phyloP scores from a whole-genome alignment of 1,140 invertebrate species.

The Diprion similis region DNA sequence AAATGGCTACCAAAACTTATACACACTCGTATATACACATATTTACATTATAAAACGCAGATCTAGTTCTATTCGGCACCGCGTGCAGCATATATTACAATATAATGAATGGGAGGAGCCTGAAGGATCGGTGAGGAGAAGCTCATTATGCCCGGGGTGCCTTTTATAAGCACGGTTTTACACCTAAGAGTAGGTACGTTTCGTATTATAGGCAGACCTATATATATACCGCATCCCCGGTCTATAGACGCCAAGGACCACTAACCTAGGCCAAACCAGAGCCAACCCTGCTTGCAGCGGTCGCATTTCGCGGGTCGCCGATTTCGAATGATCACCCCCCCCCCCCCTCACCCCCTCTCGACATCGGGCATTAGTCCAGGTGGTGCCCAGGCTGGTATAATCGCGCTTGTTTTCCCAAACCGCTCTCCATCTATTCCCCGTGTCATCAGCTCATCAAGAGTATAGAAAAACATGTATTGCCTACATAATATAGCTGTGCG shows the following conservation, averaged over 20 bases:
- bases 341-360: constrained; percentile 37
- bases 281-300: constrained; percentile 30
- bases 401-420: too few species aligned
- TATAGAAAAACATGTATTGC: too few species aligned
- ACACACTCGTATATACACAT: too few species aligned
- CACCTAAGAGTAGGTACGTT: neutral
- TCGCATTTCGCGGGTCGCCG: constrained; percentile 58
- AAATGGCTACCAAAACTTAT: too few species aligned
- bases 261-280: neutral
- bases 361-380: neutral
- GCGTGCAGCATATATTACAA: neutral
- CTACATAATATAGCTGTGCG: too few species aligned
- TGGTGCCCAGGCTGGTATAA: neutral
- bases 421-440: too few species aligned
- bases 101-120: neutral
- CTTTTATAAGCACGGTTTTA: neutral
- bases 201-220: neutral
- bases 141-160: neutral
- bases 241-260: neutral
- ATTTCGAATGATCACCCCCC: constrained; percentile 55
- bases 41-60: too few species aligned
- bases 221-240: neutral
- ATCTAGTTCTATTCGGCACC: neutral
- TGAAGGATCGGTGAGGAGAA: neutral
- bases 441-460: too few species aligned